phyloP scores from a whole-genome alignment of 37 sponge, comb jelly and placozoan genomes.

The Agelas oroides region DNA sequence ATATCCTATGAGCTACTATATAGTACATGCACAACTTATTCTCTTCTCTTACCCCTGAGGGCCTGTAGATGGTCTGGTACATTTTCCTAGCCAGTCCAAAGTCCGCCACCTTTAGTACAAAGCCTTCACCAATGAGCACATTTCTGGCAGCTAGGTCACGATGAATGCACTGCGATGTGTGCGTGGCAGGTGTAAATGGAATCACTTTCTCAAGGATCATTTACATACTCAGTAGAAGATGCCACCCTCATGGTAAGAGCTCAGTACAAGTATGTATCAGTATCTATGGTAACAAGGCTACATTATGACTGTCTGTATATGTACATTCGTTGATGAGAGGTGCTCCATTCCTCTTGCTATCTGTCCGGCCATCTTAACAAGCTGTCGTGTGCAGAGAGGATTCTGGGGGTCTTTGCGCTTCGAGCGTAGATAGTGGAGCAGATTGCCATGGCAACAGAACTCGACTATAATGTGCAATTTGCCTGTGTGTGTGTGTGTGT shows the following conservation, averaged over 20 bases:
- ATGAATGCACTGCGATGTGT: slow-evolving; percentile 43
- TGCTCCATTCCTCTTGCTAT: slow-evolving; percentile 56
- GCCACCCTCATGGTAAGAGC: too few species aligned
- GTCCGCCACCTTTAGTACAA: slow-evolving; percentile 53
- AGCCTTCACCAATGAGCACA: slow-evolving; percentile 40
- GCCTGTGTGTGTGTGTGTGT: slow-evolving; percentile 15
- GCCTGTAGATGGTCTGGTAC: slow-evolving; percentile 36
- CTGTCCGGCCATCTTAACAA: slow-evolving; percentile 44
- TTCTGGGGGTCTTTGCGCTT: slow-evolving; percentile 24
- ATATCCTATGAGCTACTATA: too few species aligned
- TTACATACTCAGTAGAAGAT: too few species aligned
- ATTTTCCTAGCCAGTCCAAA: slow-evolving; percentile 66
- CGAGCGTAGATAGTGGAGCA: slow-evolving; percentile 44
- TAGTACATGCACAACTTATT: too few species aligned
- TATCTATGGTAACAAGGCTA: too few species aligned
- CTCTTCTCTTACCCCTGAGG: slow-evolving; percentile 22
- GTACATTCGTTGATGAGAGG: slow-evolving; percentile 36
- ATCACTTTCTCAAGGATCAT: not conserved
- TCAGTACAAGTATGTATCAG: too few species aligned
- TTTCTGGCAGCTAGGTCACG: slow-evolving; percentile 70
- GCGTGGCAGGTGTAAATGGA: not conserved
- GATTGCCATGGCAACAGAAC: slow-evolving; percentile 40
- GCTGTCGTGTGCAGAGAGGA: slow-evolving; percentile 12
- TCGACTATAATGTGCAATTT: slow-evolving; percentile 49
- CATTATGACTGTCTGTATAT: too few species aligned